These are phyloP conservation scores for Drosophila paulistorum DNA, from an alignment of 1,140 invertebrate species.

Conservation along the genomic window DNA sequence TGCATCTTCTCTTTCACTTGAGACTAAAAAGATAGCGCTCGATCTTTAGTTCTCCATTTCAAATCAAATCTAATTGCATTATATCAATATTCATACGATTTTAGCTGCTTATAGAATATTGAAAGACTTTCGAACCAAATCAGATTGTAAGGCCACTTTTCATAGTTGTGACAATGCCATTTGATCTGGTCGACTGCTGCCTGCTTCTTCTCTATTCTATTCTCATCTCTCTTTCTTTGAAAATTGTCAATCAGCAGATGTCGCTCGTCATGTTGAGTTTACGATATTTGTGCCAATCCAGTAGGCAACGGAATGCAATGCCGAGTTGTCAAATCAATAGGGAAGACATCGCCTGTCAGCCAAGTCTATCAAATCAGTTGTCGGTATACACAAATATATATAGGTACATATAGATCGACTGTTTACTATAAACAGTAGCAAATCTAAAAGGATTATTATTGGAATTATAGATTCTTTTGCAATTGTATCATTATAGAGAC, in stretches of 20 bases:
- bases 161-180: slow-evolving; percentile 18
- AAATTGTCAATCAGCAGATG: slow-evolving; percentile 57
- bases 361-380: slow-evolving; percentile 17
- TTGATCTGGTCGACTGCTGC: not conserved
- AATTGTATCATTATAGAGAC: not conserved
- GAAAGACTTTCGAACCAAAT: not conserved
- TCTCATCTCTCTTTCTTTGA: slow-evolving; percentile 29
- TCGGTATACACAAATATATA: not conserved
- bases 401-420: no score
- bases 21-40: not conserved
- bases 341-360: slow-evolving; percentile 24
- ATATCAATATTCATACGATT: slow-evolving; percentile 13
- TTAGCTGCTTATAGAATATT: not conserved
- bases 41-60: not conserved
- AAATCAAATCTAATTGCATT: slow-evolving; percentile 9
- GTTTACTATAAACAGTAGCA: not conserved
- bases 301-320: slow-evolving; percentile 17
- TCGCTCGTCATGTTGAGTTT: slow-evolving; percentile 60
- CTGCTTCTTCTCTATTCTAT: slow-evolving; percentile 15
- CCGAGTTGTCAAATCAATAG: slow-evolving; percentile 35
- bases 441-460: not conserved
- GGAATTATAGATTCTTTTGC: not conserved
- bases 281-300: slow-evolving; percentile 53
- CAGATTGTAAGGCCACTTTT: slow-evolving; percentile 19
- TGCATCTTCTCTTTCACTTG: not conserved